Evolutionary conservation across 2,797 vertebrate species (phyloP).

Genomic region (Agapornis canus): DNA sequence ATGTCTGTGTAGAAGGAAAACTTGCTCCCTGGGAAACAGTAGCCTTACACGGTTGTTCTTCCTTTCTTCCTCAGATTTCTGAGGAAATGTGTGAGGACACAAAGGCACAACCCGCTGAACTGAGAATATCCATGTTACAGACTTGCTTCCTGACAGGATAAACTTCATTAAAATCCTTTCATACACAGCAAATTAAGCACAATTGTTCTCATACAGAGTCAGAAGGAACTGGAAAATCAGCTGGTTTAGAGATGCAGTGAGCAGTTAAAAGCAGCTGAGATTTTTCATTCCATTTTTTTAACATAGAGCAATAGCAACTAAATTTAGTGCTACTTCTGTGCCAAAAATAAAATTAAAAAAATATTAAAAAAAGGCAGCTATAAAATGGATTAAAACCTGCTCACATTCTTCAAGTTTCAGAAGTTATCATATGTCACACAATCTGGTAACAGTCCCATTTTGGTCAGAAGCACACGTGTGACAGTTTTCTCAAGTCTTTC

Average conservation of each 20-base stretch:
- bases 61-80: not conserved
- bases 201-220: not conserved
- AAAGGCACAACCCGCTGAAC: not conserved
- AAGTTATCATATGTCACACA: not conserved
- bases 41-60: not conserved
- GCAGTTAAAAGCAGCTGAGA: not conserved
- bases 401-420: not conserved
- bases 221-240: not conserved
- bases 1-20: not conserved
- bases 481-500: not conserved
- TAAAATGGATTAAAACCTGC: not conserved
- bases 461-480: not conserved
- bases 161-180: conserved; percentile 7
- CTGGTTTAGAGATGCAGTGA: not conserved
- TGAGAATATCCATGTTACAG: not conserved
- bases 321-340: not conserved
- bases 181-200: not conserved
- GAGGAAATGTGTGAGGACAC: not conserved
- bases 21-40: not conserved
- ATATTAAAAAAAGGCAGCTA: not conserved
- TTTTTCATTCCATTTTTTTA: not conserved
- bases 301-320: not conserved
- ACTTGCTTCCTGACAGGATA: not conserved
- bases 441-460: not conserved
- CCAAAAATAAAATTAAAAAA: not conserved